phyloP scores from a whole-genome alignment of 2,888 invertebrate species.

The Thysanoteuthis rhombus region DNA sequence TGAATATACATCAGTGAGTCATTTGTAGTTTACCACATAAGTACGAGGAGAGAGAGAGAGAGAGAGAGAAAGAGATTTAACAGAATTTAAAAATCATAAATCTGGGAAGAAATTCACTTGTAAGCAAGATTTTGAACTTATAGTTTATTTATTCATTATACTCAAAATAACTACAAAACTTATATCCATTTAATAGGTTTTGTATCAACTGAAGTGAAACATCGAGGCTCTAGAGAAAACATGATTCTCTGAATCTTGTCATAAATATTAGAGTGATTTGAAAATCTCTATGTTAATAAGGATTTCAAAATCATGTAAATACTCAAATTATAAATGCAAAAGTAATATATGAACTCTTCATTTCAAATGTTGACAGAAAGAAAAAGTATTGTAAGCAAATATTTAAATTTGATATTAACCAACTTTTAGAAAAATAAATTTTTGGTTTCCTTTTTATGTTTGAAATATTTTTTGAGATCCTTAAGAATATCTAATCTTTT shows the following conservation, averaged over 20 bases:
- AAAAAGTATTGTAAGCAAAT: background rate
- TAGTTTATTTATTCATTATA: background rate
- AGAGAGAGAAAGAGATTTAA: background rate
- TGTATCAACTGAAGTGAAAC: background rate
- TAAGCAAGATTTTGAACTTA: background rate
- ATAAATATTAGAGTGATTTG: background rate
- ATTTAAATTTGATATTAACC: slow-evolving; percentile 12
- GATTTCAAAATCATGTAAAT: background rate
- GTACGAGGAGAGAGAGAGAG: background rate
- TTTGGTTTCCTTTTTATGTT: background rate
- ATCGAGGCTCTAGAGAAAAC: background rate
- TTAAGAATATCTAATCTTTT: background rate
- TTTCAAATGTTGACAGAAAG: background rate
- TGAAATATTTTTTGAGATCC: background rate
- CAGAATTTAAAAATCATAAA: background rate
- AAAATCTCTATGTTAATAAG: background rate
- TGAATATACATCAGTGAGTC: background rate
- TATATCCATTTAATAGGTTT: background rate
- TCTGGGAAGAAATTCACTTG: background rate
- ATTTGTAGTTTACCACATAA: background rate
- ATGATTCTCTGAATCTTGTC: background rate
- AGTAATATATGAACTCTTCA: background rate
- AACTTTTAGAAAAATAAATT: background rate
- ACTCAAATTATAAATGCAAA: background rate
- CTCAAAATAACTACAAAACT: background rate